These are phyloP conservation scores for Sardina pilchardus DNA, from an alignment of 2,113 vertebrate genomes.

Conservation along the genomic window DNA sequence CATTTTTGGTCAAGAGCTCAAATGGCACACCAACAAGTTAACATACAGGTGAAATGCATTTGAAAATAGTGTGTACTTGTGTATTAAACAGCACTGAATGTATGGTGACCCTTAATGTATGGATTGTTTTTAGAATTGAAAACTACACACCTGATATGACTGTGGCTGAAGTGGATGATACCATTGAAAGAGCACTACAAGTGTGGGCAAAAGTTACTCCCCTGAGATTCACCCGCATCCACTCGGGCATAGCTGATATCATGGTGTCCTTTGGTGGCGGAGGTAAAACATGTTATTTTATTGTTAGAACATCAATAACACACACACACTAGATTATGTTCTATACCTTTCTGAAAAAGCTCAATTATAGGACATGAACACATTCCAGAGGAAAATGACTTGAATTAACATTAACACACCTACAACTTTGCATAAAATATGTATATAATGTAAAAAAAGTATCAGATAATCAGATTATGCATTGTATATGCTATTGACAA, in stretches of 20 bases:
- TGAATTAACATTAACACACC: no score
- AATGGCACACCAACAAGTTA: conserved; percentile 74
- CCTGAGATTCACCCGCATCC: conserved; percentile 71
- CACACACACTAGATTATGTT: not conserved
- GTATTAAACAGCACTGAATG: not conserved
- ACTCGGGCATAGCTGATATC: conserved; percentile 74
- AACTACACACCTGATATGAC: conserved; percentile 75
- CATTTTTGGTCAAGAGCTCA: conserved; percentile 63
- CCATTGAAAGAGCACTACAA: conserved; percentile 70
- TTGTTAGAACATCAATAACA: not conserved
- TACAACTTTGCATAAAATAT: no score
- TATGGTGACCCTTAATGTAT: not conserved
- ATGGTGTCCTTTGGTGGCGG: conserved; percentile 72
- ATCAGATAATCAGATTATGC: no score
- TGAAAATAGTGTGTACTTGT: not conserved
- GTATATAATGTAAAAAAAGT: no score
- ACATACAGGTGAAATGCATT: conserved; percentile 77
- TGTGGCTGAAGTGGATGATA: conserved; percentile 62
- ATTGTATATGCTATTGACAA: no score
- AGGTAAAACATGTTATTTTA: conserved; percentile 62
- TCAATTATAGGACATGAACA: not conserved
- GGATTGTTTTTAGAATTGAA: conserved; percentile 68
- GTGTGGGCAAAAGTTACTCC: conserved; percentile 76
- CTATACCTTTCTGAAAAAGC: no score
- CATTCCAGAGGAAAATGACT: not conserved